Base-by-base conservation (phyloP, 2,888 invertebrate genomes). In the Cyclophora albipunctata region DNA sequence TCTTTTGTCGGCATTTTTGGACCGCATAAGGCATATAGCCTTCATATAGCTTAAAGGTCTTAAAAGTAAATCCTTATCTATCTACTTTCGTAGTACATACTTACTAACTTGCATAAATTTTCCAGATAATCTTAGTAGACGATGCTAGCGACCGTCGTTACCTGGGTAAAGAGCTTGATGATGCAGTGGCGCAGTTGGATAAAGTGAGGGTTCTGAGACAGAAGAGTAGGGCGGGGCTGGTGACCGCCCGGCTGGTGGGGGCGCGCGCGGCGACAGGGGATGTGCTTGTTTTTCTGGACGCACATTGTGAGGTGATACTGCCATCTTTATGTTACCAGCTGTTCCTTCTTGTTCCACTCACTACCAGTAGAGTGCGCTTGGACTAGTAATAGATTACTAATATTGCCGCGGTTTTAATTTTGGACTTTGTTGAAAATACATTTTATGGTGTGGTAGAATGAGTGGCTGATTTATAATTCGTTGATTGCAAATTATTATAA, bases 251-350 rank as follows among this genome's bases (percentile, higher is more conserved):
- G 55, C 90, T 98, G 48, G 87, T 95, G 73, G 98, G 98, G 45
- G 96, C 96, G n/a, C 91, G 91, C 67, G 90, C 92, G 64, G 95
- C 95, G 2, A 91, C 89, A 47, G 98, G 97, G 1, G 93, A 96
- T 73, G 96, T 95, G 5, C 87, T 98, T 46, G 95, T 97, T 3
- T 98, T 98, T 73, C 86, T 98, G 7, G 98, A 98, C 78, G 96
- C 97, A 40, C 98, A 98, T 80, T 97, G 97, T 81, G 98, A 98
- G 90, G 96, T 96, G 66, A 94, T 95, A 51, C 6, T 2, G 40
- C n/a, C 5, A 42, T 0, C 34, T 43, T 46, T 40, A 46, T 43
- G 40, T 45, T 37, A 50, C 34, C 42, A 37, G 48, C 47, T 34
- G 33, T 7, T 45, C 2, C 20, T 20, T 20, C 20, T 20, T 7